Evolutionary conservation across 2,888 invertebrate species (phyloP).

Genomic region (Antheraea yamamai): DNA sequence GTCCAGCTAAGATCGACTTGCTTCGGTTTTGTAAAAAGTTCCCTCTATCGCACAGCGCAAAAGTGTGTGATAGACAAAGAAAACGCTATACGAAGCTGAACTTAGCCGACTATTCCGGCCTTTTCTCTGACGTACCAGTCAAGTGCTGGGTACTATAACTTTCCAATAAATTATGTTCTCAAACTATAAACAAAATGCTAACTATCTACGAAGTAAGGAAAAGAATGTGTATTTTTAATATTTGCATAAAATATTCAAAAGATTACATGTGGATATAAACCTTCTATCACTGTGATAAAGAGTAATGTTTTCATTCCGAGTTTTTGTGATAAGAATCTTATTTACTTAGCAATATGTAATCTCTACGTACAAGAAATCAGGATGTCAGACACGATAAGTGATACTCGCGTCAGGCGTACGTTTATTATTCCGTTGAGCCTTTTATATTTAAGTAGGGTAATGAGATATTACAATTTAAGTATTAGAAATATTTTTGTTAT

Average conservation of each 20-base stretch:
- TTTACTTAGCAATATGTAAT: slow-evolving; percentile 57
- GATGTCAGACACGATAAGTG: slow-evolving; percentile 60
- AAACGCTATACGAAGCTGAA: too few relatives aligned
- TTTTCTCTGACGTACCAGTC: too few relatives aligned
- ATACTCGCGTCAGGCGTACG: slow-evolving; percentile 45
- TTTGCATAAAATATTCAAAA: neutral
- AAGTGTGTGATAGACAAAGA: too few relatives aligned
- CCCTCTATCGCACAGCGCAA: too few relatives aligned
- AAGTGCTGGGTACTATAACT: too few relatives aligned
- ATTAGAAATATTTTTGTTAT: neutral
- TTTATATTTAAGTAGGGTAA: slow-evolving; percentile 30
- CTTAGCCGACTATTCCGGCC: too few relatives aligned
- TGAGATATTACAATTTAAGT: slow-evolving; percentile 27
- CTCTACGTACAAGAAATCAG: slow-evolving; percentile 61
- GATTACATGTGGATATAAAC: slow-evolving; percentile 34
- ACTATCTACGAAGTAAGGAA: neutral
- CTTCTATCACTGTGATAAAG: slow-evolving; percentile 65
- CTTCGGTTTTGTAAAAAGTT: too few relatives aligned
- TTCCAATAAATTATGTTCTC: neutral
- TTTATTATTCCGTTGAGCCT: slow-evolving; percentile 11
- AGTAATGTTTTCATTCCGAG: slow-evolving; percentile 53
- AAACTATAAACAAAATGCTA: neutral
- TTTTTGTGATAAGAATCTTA: slow-evolving; percentile 64
- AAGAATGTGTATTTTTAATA: neutral
- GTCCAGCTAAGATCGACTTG: too few relatives aligned